Evolutionary conservation across 2,888 invertebrate genomes (phyloP).

Genomic region (Chaetoderma sp.): DNA sequence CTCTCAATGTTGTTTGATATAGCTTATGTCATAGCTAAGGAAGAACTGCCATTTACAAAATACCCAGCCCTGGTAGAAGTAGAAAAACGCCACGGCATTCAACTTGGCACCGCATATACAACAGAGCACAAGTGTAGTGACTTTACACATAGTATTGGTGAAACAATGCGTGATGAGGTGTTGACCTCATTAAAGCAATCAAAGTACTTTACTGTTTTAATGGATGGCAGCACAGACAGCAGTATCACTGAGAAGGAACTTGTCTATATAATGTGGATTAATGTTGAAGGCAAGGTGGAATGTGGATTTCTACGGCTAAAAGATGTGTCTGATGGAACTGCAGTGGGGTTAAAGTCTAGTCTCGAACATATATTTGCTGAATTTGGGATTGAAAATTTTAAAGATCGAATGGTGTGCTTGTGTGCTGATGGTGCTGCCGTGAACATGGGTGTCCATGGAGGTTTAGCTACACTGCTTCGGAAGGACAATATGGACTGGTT

Average conservation of each 20-base stretch:
- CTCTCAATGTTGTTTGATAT: background rate
- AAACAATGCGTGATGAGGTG: background rate
- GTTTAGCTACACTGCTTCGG: no score
- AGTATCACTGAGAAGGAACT: background rate
- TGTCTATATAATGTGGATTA: background rate
- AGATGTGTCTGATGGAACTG: background rate
- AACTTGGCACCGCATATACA: background rate
- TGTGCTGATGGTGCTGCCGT: background rate
- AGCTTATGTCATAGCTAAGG: background rate
- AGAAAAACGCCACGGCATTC: background rate
- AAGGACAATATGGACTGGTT: no score
- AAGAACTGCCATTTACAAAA: background rate
- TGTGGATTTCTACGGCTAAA: no score
- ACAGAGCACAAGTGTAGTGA: conserved; percentile 2
- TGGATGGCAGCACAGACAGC: background rate
- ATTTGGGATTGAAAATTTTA: background rate
- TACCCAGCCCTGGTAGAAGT: background rate
- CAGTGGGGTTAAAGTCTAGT: background rate
- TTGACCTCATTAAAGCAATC: background rate
- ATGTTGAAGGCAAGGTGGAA: no score
- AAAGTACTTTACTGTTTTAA: background rate
- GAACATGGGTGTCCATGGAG: no score
- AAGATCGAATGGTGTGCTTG: background rate
- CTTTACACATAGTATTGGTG: background rate
- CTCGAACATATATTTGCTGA: background rate